Evolutionary conservation across 2,888 invertebrate species (phyloP), one percentile per base, ranked within the genome.

Genomic region (Sphaerophoria rueppellii): DNA sequence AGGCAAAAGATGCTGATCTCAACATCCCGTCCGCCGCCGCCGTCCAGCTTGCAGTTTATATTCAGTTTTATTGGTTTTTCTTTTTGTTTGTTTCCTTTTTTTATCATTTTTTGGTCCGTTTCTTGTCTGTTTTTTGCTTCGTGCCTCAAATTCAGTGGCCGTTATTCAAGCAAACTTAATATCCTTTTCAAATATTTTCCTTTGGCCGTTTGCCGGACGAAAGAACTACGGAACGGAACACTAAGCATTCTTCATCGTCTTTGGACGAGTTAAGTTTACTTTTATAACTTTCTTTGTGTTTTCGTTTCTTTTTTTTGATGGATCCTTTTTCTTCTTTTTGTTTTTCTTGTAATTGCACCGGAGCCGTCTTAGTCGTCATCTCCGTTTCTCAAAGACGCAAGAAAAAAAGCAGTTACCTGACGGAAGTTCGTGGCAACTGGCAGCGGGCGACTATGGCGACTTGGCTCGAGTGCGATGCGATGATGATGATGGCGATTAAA

Each of bases 171-270:
- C 85, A 85, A 85, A 85, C 81, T 81, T 81, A 85, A 85, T 85
- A 85, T 85, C 85, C 85, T 85, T 85, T 85, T 85, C 73, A 77
- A 85, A 85, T 85, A 81, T 81, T 85, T 85, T 76, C 73, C 67
- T 72, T 77, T 70, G 43, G 58, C 69, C 24, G 24, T 24, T 24
- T 24, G 24, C 24, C 24, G 24, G 24, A 24, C 24, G 24, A 24
- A 24, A 24, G 24, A 24, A 24, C 24, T 24, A 1, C 2, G 24
- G 67, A 46, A 55, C 70, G 74, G 74, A 79, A 80, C 71, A 67
- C 60, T 50, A 55, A 75, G 61, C 71, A 57, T 67, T 71, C 50
- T 69, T 70, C 63, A 57, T 74, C 35, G 35, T 73, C 67, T 67
- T 65, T 71, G 14, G 50, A 16, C 6, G 37, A 52, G 40, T 52